Percentiles rank a stretch among this genome's conserved stretches.
phyloP scores from a whole-genome alignment of 2,888 invertebrate genomes.

The Icerya purchasi region DNA sequence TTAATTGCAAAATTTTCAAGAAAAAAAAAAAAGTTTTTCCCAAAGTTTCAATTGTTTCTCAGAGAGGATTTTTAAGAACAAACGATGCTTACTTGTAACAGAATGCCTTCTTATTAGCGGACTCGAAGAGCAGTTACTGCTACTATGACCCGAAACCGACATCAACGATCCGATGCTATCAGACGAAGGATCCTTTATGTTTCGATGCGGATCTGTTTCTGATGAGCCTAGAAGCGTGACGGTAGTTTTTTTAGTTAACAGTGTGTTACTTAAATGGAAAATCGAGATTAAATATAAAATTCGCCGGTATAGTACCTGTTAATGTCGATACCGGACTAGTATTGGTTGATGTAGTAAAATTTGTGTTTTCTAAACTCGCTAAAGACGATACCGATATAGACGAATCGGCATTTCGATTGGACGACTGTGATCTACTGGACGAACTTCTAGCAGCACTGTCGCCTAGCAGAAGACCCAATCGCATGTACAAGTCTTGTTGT shows the following conservation, averaged over 20 bases:
- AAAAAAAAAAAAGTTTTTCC: too few species aligned
- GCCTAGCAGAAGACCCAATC: slow-evolving; percentile 58
- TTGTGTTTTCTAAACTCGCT: slow-evolving; percentile 35
- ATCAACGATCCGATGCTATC: slow-evolving; percentile 50
- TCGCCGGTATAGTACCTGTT: slow-evolving; percentile 38
- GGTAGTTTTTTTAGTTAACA: too few species aligned
- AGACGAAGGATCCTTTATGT: slow-evolving; percentile 34
- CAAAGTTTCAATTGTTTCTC: neutral
- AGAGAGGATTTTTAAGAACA: neutral
- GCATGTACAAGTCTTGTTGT: slow-evolving; percentile 37
- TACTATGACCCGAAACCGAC: slow-evolving; percentile 42
- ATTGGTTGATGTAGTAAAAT: slow-evolving; percentile 54
- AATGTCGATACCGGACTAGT: slow-evolving; percentile 77
- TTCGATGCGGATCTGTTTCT: slow-evolving; percentile 36
- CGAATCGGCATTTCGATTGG: slow-evolving; percentile 23
- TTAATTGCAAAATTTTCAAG: too few species aligned
- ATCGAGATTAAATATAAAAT: too few species aligned
- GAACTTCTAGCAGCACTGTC: slow-evolving; percentile 25
- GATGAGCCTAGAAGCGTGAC: slow-evolving; percentile 40
- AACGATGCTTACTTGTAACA: slow-evolving; percentile 40
- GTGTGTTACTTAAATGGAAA: too few species aligned
- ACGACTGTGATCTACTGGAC: slow-evolving; percentile 7
- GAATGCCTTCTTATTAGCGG: slow-evolving; percentile 58
- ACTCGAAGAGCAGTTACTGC: slow-evolving; percentile 54
- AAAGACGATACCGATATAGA: slow-evolving; percentile 32